Percentiles rank a stretch among this genome's conserved stretches.
phyloP scores from a whole-genome alignment of 2,888 invertebrate genomes.

The Apamea crenata region DNA sequence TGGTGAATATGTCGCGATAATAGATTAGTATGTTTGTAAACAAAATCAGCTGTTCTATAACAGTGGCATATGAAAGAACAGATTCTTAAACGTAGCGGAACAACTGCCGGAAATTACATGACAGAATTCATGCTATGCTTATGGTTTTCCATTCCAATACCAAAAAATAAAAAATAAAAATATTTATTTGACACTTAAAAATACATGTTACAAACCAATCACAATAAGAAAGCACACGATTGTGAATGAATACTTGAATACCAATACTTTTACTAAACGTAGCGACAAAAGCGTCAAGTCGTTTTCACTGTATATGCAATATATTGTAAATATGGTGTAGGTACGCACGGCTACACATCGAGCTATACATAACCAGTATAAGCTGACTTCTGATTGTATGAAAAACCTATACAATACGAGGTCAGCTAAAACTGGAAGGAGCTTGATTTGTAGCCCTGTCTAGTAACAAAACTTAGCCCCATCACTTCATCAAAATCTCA shows the following conservation, averaged over 20 bases:
- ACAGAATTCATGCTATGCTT: neutral
- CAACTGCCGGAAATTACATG: neutral
- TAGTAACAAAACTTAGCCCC: neutral
- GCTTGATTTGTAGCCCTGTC: neutral
- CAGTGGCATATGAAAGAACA: neutral
- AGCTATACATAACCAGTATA: too few relatives aligned
- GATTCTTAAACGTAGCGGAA: neutral
- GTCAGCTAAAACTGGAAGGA: neutral
- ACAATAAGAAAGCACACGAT: too few relatives aligned
- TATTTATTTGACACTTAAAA: too few relatives aligned
- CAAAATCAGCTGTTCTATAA: neutral
- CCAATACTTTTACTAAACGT: neutral
- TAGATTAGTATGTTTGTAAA: neutral
- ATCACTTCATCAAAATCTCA: conserved; percentile 16
- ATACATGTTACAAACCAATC: too few relatives aligned
- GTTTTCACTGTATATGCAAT: neutral
- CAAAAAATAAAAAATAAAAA: too few relatives aligned
- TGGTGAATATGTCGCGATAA: too few relatives aligned
- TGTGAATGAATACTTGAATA: too few relatives aligned
- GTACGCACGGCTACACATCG: neutral
- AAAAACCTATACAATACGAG: neutral
- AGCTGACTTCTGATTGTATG: neutral
- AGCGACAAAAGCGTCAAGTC: too few relatives aligned
- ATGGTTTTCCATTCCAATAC: too few relatives aligned
- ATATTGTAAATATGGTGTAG: neutral